phyloP scores from a whole-genome alignment of 2,888 invertebrate genomes.

The Drosophila maculinotata region DNA sequence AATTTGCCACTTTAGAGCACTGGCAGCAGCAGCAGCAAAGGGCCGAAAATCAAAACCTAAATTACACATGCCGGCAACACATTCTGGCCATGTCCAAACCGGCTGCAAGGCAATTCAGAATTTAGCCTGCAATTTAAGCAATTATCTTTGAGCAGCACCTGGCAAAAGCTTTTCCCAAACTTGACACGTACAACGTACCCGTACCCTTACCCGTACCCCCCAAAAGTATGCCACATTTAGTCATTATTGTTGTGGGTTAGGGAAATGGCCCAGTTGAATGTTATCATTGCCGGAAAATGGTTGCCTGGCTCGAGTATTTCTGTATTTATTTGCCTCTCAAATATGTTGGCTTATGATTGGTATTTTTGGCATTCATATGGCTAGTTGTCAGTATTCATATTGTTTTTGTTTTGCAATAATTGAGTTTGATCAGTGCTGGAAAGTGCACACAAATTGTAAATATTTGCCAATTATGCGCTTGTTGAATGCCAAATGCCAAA shows the following conservation, averaged over 20 bases:
- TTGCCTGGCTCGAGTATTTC: slow-evolving; percentile 12
- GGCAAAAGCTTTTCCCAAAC: slow-evolving; percentile 49
- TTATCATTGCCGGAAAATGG: slow-evolving; percentile 42
- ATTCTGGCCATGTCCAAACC: slow-evolving; percentile 24
- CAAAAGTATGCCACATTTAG: slow-evolving; percentile 23
- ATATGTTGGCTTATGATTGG: slow-evolving; percentile 15
- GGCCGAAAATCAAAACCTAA: slow-evolving; percentile 40
- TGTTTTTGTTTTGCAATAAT: slow-evolving; percentile 27
- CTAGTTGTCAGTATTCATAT: slow-evolving; percentile 9
- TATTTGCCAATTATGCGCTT: slow-evolving; percentile 41
- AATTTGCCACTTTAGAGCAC: slow-evolving; percentile 58
- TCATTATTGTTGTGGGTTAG: slow-evolving; percentile 10
- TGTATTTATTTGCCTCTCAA: slow-evolving; percentile 19
- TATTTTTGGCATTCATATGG: slow-evolving; percentile 20
- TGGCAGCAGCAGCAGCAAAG: slow-evolving; percentile 8
- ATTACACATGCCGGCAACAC: slow-evolving; percentile 43
- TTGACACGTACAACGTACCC: slow-evolving; percentile 53
- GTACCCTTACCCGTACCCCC: not conserved
- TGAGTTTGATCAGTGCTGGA: slow-evolving; percentile 26
- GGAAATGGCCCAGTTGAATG: slow-evolving; percentile 27
- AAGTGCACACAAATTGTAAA: slow-evolving; percentile 31
- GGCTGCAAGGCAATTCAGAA: slow-evolving; percentile 45
- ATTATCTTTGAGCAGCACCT: slow-evolving; percentile 64
- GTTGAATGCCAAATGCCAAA: slow-evolving; percentile 6
- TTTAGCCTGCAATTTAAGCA: slow-evolving; percentile 69